phyloP scores from a whole-genome alignment of 2,113 vertebrate species.

The Corvus moneduloides region DNA sequence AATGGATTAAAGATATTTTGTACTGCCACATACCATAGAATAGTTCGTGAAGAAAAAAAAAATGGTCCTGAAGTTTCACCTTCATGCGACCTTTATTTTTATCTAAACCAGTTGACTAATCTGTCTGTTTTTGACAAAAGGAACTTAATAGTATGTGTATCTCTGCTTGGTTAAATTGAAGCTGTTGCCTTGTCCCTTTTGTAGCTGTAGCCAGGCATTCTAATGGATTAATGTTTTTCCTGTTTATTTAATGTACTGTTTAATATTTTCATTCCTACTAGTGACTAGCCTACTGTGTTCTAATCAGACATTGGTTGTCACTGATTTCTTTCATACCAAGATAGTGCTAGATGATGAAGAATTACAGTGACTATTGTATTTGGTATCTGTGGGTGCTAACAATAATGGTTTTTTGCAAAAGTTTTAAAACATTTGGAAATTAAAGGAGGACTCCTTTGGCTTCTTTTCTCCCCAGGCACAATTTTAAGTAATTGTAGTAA shows the following conservation, averaged over 20 bases:
- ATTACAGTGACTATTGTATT: not conserved
- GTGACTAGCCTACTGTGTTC: not conserved
- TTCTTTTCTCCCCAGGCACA: not conserved
- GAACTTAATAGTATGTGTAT: not conserved
- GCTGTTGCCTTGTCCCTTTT: not conserved
- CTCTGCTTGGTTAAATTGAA: not conserved
- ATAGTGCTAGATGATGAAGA: not conserved
- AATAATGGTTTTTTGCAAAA: rapidly evolving
- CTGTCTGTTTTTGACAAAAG: not conserved
- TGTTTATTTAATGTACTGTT: not conserved
- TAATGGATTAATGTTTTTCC: not conserved
- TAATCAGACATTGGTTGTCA: not conserved
- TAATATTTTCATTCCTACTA: not conserved
- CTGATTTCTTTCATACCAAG: not conserved
- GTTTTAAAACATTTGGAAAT: not conserved
- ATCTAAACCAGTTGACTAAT: not conserved
- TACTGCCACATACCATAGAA: not conserved
- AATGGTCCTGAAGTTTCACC: not conserved
- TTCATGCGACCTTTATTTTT: not conserved
- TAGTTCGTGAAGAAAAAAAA: not conserved
- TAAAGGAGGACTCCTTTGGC: not conserved
- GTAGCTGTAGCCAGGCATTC: not conserved
- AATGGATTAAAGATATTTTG: not conserved
- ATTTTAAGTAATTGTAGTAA: not conserved
- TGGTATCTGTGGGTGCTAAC: not conserved